phyloP scores from a whole-genome alignment of 2,113 vertebrate species.

The Hypanus sabinus region DNA sequence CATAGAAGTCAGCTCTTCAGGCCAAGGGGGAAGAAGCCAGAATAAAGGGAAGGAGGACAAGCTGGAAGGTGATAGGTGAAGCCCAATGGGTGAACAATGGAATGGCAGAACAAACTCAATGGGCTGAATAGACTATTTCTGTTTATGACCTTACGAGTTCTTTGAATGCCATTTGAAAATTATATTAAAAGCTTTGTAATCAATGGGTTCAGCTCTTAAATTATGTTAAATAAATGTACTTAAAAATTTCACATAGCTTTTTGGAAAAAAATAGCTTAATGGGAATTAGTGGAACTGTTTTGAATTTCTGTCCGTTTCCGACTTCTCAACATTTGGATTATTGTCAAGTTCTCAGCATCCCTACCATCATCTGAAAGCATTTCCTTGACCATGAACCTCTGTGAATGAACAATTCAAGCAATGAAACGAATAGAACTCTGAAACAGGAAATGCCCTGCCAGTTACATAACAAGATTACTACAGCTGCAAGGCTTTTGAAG shows the following conservation, averaged over 20 bases:
- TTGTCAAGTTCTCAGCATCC: background rate
- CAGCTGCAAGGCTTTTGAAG: slow-evolving; percentile 39
- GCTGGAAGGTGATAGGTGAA: too few relatives aligned
- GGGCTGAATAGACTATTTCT: too few relatives aligned
- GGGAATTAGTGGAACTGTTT: background rate
- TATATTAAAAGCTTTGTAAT: background rate
- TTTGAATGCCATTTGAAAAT: background rate
- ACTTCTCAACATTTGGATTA: background rate
- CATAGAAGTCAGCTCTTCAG: too few relatives aligned
- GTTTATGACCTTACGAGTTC: background rate
- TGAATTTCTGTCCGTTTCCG: background rate
- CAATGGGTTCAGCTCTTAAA: background rate
- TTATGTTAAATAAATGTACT: background rate
- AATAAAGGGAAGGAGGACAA: too few relatives aligned
- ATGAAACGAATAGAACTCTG: slow-evolving; percentile 38
- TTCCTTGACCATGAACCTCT: slow-evolving; percentile 2
- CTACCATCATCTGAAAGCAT: background rate
- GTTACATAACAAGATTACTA: slow-evolving; percentile 41
- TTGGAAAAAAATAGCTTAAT: background rate
- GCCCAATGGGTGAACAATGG: too few relatives aligned
- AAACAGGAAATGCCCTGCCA: slow-evolving; percentile 39
- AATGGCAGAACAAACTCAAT: too few relatives aligned
- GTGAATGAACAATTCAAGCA: slow-evolving; percentile 21
- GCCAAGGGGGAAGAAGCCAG: too few relatives aligned
- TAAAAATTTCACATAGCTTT: background rate